These are phyloP conservation scores for Diadophis punctatus DNA, from an alignment of 2,113 vertebrate species.

Conservation along the genomic window DNA sequence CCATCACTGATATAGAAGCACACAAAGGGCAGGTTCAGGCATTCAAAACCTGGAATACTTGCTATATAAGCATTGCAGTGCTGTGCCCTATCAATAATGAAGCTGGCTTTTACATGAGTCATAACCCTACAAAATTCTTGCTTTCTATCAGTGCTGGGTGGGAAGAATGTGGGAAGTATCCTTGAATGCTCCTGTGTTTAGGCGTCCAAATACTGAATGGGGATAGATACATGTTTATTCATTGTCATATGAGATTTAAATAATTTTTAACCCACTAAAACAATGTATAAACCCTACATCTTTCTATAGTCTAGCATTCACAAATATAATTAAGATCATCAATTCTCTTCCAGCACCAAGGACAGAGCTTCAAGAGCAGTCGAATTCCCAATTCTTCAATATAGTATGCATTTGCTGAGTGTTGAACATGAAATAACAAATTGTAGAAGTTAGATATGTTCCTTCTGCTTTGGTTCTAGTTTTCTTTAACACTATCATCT, in stretches of 20 bases:
- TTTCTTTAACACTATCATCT: not conserved
- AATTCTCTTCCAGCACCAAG: constrained; percentile 13
- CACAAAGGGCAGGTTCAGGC: not conserved
- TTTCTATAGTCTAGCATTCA: not conserved
- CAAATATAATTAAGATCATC: not conserved
- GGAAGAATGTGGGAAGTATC: not conserved
- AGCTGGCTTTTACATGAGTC: not conserved
- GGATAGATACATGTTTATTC: not conserved
- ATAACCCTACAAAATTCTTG: not conserved
- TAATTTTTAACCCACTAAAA: not conserved
- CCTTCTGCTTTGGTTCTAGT: not conserved
- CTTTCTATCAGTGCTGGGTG: not conserved
- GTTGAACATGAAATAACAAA: not conserved
- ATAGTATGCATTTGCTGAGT: not conserved
- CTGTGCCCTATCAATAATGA: not conserved
- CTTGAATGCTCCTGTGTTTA: not conserved
- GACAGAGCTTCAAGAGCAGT: not conserved
- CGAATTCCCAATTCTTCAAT: not conserved
- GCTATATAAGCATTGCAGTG: not conserved
- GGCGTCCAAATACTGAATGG: not conserved
- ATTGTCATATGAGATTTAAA: not conserved
- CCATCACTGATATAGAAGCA: not conserved
- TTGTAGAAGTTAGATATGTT: not conserved
- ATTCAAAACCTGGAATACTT: not conserved
- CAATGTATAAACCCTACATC: not conserved